Evolutionary conservation across 2,888 invertebrate genomes (phyloP).

Genomic region (Ditula angustiorana): DNA sequence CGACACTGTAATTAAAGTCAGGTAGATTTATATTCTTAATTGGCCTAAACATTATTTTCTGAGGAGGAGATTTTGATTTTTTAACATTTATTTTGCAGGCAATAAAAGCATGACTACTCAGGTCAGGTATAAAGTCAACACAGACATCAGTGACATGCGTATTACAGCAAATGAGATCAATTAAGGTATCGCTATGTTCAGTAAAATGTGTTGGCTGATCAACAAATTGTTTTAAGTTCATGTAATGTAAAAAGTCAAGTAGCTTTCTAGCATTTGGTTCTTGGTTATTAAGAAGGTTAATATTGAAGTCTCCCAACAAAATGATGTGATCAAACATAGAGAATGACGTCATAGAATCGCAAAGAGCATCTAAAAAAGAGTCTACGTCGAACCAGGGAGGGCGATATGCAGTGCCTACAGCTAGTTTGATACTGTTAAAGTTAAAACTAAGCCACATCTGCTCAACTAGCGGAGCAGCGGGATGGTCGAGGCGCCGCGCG

Average conservation of each 20-base stretch:
- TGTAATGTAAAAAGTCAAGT: conserved; percentile 8
- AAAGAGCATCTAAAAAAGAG: too few relatives aligned
- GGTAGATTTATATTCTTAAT: conserved; percentile 6
- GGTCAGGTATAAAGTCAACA: conserved; percentile 9
- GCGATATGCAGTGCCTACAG: too few relatives aligned
- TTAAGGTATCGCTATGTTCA: too few relatives aligned
- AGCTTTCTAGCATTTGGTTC: conserved; percentile 5
- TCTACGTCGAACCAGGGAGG: too few relatives aligned
- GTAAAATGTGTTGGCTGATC: conserved; percentile 24
- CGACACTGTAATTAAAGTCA: conserved; percentile 1
- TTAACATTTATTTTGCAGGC: conserved; percentile 19
- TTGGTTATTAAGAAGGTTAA: neutral
- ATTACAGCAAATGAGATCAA: conserved; percentile 25
- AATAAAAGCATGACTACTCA: conserved; percentile 12
- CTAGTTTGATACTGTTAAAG: too few relatives aligned
- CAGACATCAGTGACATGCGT: neutral
- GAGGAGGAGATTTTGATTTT: neutral
- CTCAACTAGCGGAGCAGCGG: too few relatives aligned
- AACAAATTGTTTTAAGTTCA: conserved; percentile 18
- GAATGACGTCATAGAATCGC: too few relatives aligned
- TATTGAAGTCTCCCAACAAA: too few relatives aligned
- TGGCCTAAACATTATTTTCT: conserved; percentile 1
- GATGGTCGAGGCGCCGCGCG: too few relatives aligned
- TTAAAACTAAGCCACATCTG: too few relatives aligned
- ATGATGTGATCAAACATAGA: too few relatives aligned